A percentile compares a stretch with the other conserved stretches of the same genome.
phyloP scores from a whole-genome alignment of 2,888 invertebrate genomes.

The Leuctra nigra region DNA sequence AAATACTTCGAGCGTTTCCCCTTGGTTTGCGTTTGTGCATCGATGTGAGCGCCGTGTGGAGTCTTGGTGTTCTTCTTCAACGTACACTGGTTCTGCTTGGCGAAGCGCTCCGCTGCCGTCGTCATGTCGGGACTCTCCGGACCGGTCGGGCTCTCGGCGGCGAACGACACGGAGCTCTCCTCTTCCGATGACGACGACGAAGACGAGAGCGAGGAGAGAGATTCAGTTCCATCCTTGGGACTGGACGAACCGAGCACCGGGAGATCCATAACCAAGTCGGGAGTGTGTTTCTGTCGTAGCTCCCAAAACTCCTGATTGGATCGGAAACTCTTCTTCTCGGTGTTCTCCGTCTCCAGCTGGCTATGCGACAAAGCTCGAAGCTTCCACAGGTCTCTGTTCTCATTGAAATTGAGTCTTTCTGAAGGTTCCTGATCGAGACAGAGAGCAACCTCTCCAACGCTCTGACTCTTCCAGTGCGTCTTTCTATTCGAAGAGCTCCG shows the following conservation, averaged over 20 bases:
- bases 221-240: constrained; percentile 38
- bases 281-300: constrained; percentile 54
- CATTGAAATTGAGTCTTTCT: constrained; percentile 40
- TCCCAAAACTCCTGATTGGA: constrained; percentile 40
- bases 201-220: constrained; percentile 21
- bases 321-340: constrained; percentile 27
- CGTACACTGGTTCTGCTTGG: constrained; percentile 71
- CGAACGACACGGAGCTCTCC: constrained; percentile 33
- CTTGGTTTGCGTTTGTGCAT: constrained; percentile 32
- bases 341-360: constrained; percentile 36
- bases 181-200: constrained; percentile 31
- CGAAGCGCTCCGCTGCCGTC: constrained; percentile 69
- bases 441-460: constrained; percentile 34
- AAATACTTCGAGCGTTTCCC: constrained; percentile 27
- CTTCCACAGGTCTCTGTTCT: constrained; percentile 56
- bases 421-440: constrained; percentile 36
- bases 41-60: constrained; percentile 26
- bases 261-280: constrained; percentile 77
- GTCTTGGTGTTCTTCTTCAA: constrained; percentile 60
- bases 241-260: constrained; percentile 48
- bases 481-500: constrained; percentile 19
- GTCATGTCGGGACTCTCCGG: constrained; percentile 59
- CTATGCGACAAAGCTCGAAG: constrained; percentile 50
- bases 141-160: constrained; percentile 33
- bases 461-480: constrained; percentile 44